Evolutionary conservation across 1,140 invertebrate species (phyloP).

Genomic region (Eulimnadia texana): DNA sequence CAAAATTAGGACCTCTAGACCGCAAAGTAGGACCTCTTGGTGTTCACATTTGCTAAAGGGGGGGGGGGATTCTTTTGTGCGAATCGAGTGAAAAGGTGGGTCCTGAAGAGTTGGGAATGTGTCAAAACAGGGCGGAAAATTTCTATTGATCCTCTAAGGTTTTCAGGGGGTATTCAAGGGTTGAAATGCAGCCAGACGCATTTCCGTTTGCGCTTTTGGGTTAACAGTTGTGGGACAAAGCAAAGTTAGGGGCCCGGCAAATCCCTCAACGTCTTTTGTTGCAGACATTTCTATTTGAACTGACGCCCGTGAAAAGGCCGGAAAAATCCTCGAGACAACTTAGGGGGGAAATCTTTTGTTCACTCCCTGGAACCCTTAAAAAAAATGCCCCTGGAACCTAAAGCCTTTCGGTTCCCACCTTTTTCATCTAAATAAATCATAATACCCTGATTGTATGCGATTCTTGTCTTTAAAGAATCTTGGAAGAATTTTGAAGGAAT

Average conservation of each 20-base stretch:
- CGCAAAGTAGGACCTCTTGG: too few species aligned
- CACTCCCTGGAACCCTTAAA: too few species aligned
- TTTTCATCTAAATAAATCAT: background rate
- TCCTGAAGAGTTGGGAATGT: background rate
- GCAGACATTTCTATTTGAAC: background rate
- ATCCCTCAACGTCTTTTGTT: background rate
- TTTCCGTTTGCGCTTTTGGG: background rate
- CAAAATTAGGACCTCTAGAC: too few species aligned
- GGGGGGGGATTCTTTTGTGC: too few species aligned
- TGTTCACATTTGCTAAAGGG: too few species aligned
- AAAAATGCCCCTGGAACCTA: too few species aligned
- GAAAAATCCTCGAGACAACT: background rate
- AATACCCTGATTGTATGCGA: background rate
- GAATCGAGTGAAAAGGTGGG: too few species aligned
- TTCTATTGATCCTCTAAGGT: too few species aligned
- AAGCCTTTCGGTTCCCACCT: too few species aligned
- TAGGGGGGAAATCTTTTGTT: background rate
- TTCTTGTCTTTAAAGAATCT: background rate
- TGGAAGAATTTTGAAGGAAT: too few species aligned
- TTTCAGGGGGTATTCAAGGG: too few species aligned
- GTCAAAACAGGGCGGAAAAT: background rate
- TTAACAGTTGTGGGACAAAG: background rate
- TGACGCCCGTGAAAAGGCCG: background rate
- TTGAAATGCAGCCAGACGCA: too few species aligned
- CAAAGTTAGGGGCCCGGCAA: background rate